Evolutionary conservation across 2,888 invertebrate genomes (phyloP), one percentile per base, ranked within the genome.

Genomic region (Ophraella communa): DNA sequence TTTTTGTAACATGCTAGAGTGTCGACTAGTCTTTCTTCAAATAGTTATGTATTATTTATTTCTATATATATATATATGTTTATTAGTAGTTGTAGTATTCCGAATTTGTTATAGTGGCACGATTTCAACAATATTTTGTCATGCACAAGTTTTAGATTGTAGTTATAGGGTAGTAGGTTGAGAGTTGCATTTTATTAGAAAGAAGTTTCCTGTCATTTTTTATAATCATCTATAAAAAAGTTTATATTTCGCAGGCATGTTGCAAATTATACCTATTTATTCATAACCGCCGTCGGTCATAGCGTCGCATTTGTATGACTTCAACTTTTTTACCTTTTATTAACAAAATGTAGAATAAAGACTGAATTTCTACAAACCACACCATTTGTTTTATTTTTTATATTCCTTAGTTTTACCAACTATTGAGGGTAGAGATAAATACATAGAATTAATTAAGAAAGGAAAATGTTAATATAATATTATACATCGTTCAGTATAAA

Each of bases 1-100:
- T 61, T 56, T 57, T 64, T 66, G 63, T 33, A 62, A 66, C 52
- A 64, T 60, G 60, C 56, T 66, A 59, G 64, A 66, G 66, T 66
- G 66, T 66, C 63, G 52, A 61, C 66, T 66, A 66, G 66, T 66
- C 66, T 23, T 39, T 54, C 11, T 54, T 39, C 24, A 23, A n/a
- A 27, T 17, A 51, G 4, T 47, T 47, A 51, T 23, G 27, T 27
- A 27, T 45, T 45, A 21, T 24, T 24, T 27, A 8, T 27, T 24
- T 24, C 4, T 49, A 17, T 27, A 27, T 27, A 24, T 24, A 24
- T 42, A 14, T 42, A 14, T 17, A 51, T 24, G 17, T 47, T n/a
- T n/a, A n/a, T n/a, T n/a, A n/a, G n/a, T n/a, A 23, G 2, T n/a
- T 7, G 21, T 47, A 10, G 21, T 4, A 11, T 47, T 11, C 30